phyloP scores from a whole-genome alignment of 2,797 vertebrate genomes.

The Carduelis carduelis region DNA sequence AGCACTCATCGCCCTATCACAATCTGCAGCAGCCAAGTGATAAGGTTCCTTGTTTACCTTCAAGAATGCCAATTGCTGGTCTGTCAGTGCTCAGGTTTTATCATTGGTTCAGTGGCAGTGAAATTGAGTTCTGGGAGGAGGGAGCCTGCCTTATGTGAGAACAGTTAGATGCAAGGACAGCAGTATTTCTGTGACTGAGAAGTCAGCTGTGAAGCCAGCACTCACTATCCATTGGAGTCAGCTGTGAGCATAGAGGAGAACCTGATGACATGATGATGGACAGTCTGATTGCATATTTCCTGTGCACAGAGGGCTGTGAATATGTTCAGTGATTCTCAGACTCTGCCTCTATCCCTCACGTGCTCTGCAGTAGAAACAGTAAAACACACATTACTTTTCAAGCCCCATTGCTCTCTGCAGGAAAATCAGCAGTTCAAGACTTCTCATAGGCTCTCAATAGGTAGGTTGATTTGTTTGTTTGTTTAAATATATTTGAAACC shows the following conservation, averaged over 20 bases:
- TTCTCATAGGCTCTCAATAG: neutral
- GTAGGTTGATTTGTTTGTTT: neutral
- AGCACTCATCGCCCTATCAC: neutral
- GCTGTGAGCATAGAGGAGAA: neutral
- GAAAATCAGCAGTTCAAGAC: neutral
- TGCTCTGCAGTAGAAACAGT: neutral
- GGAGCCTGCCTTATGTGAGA: neutral
- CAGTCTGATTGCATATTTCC: neutral
- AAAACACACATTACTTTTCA: neutral
- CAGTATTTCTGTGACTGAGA: neutral
- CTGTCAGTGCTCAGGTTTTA: neutral
- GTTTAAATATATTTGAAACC: neutral
- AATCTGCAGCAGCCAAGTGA: neutral
- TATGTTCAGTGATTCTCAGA: neutral
- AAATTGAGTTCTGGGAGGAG: neutral
- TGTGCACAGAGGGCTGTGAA: neutral
- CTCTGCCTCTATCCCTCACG: neutral
- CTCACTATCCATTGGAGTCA: neutral
- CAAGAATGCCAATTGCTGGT: neutral
- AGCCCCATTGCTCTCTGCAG: neutral
- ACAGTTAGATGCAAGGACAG: neutral
- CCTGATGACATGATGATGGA: neutral
- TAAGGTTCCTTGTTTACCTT: conserved; percentile 15
- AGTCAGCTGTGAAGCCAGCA: neutral
- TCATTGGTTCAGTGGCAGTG: neutral